Percentiles rank a stretch among this genome's conserved stretches.
These are phyloP conservation scores for Echinops telfairi DNA, from an alignment of 2,113 vertebrate species.

Conservation along the genomic window DNA sequence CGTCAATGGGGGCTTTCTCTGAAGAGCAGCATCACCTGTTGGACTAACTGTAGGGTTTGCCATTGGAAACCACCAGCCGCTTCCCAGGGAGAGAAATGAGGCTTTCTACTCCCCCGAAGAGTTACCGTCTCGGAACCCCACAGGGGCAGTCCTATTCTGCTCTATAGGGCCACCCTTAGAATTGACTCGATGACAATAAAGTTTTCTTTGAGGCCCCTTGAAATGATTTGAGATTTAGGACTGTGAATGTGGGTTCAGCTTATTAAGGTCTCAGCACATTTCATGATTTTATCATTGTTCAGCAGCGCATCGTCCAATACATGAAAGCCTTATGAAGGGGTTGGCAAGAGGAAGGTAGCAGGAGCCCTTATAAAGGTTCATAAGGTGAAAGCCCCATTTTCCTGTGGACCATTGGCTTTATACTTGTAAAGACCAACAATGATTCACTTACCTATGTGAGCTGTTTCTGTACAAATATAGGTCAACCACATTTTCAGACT, in stretches of 20 bases:
- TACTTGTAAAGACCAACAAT: not conserved
- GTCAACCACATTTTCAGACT: not conserved
- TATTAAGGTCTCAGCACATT: not conserved
- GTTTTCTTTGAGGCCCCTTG: not conserved
- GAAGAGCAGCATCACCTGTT: too few relatives aligned
- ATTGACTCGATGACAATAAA: too few relatives aligned
- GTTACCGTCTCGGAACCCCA: too few relatives aligned
- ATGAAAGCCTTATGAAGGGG: not conserved
- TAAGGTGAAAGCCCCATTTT: not conserved
- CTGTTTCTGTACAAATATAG: not conserved
- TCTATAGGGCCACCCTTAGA: too few relatives aligned
- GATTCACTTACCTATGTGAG: not conserved
- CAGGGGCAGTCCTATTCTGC: too few relatives aligned
- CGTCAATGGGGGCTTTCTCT: not conserved
- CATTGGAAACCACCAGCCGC: not conserved
- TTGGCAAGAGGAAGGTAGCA: not conserved
- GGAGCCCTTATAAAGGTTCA: too few relatives aligned
- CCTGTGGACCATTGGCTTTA: not conserved
- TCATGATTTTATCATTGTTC: not conserved
- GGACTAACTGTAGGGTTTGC: too few relatives aligned
- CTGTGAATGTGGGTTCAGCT: not conserved
- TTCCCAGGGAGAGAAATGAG: too few relatives aligned
- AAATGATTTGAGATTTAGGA: not conserved
- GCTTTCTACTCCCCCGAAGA: too few relatives aligned
- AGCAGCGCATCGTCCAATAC: not conserved